Base-by-base conservation (phyloP, 1,140 invertebrate species). In the Antheraea mylitta region DNA sequence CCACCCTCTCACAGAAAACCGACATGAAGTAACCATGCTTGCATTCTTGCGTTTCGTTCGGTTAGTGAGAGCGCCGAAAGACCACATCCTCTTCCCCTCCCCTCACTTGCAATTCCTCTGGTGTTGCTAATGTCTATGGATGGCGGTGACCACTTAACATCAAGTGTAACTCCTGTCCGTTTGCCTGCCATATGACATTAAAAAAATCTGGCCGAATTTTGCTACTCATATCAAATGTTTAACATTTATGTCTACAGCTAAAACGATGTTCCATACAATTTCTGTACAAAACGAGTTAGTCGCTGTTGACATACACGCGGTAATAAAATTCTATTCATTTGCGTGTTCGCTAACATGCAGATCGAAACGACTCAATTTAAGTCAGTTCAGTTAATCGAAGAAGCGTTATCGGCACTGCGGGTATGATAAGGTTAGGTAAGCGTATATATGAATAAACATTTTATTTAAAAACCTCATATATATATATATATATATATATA, bases 311-410 rank as follows among this genome's bases (percentile, higher is more conserved):
- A 53, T 53, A 53, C 16, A 13, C 6, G 16, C 9, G 45, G 58
- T 66, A 70, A 70, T 70, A 66, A 70, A 66, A 64, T 16, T 58
- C 37, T 62, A 61, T 68, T 18, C 45, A 58, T 38, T 76, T 22
- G 75, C 75, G 72, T 81, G 79, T 63, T 71, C 66, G n/a, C 69
- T 69, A 72, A 62, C 67, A 72, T 63, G 64, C 70, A 70, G 62
- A 79, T 58, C 69, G 68, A 70, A 78, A 80, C 74, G 36, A 78
- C 73, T 84, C 71, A 75, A 81, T 80, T 80, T 69, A 59, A 77
- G 69, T 77, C 73, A 70, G 75, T 77, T 77, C 73, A 70, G 75
- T 77, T 77, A 79, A 82, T 82, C 75, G 74, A 79, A 78, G 66
- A 72, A 64, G 53, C 74, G 76, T 81, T 80, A 85, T 81, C 81